These are phyloP conservation scores for Crotalus tigris DNA, from an alignment of 2,113 vertebrate species.

Conservation along the genomic window DNA sequence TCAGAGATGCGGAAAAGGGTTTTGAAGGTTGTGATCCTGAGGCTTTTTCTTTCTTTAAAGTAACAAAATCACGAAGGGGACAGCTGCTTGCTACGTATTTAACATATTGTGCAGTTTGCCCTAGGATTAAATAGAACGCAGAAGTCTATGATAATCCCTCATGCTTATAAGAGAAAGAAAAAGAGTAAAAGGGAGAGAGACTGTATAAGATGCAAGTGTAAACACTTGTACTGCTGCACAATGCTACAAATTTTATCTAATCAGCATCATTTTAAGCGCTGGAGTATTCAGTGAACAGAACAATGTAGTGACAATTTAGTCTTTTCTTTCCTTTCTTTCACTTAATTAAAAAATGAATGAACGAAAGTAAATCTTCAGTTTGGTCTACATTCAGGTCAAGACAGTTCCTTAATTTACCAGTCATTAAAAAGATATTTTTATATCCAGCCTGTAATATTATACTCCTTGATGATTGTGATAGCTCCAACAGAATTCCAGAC, in stretches of 20 bases:
- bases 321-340: conserved; percentile 53
- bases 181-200: background rate
- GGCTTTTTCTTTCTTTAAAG: background rate
- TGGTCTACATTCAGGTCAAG: conserved; percentile 80
- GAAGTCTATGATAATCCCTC: conserved; percentile 53
- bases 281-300: conserved; percentile 71
- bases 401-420: conserved; percentile 82
- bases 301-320: conserved; percentile 75
- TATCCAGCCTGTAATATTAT: conserved; percentile 85
- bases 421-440: conserved; percentile 90
- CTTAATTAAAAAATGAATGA: background rate
- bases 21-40: background rate
- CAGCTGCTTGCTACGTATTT: background rate
- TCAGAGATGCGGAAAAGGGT: background rate
- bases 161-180: background rate
- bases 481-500: conserved; percentile 84
- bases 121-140: conserved; percentile 62
- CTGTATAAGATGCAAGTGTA: conserved; percentile 48
- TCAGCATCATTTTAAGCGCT: conserved; percentile 69
- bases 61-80: background rate
- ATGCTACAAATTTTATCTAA: conserved; percentile 69
- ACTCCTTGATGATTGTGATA: conserved; percentile 82
- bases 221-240: conserved; percentile 58
- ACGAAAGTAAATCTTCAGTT: conserved; percentile 65
- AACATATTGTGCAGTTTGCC: background rate